Evolutionary conservation across 1,140 invertebrate genomes (phyloP), one percentile per base, ranked within the genome.

Genomic region (Drosophila fuyamai): DNA sequence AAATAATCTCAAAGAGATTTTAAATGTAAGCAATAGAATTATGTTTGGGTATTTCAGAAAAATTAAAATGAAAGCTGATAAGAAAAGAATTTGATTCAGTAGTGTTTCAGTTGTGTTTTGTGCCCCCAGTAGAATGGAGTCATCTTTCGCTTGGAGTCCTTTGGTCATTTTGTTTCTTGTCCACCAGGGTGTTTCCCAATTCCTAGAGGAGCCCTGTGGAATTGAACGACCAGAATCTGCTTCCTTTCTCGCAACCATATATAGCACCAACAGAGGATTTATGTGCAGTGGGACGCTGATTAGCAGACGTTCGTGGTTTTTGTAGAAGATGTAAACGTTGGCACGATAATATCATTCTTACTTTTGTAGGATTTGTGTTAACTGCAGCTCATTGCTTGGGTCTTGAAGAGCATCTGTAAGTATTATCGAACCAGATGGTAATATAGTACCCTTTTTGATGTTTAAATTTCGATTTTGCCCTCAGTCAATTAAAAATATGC

Each of bases 331-430:
- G n/a, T 4, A 46, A 1, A 46, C 44, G 18, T 18, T 4, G 0
- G 16, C 9, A 12, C 23, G 3, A 5, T 46, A 23, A 57, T 16
- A 58, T n/a, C 8, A 32, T 18, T 23, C 6, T 9, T 13, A 23
- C 9, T 23, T 16, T 5, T 10, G 3, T 7, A 63, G 61, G n/a
- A 10, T 46, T 46, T 16, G 61, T 63, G 5, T 23, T 63, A n/a
- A 63, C 61, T 5, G 41, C 54, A 5, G 61, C 61, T 35, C 61
- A 44, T 27, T 63, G 53, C n/a, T 44, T 59, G 5, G 16, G 9
- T 0, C 0, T 0, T 4, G 23, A 36, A 14, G 10, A 1, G 0
- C 4, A 12, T 0, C 18, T 63, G 61, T 63, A 9, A 63, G 54
- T 46, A 46, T 46, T 4, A 12, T 23, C 9, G 23, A 10, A 23